phyloP scores from a whole-genome alignment of 2,888 invertebrate species.

The Erebia epiphron region DNA sequence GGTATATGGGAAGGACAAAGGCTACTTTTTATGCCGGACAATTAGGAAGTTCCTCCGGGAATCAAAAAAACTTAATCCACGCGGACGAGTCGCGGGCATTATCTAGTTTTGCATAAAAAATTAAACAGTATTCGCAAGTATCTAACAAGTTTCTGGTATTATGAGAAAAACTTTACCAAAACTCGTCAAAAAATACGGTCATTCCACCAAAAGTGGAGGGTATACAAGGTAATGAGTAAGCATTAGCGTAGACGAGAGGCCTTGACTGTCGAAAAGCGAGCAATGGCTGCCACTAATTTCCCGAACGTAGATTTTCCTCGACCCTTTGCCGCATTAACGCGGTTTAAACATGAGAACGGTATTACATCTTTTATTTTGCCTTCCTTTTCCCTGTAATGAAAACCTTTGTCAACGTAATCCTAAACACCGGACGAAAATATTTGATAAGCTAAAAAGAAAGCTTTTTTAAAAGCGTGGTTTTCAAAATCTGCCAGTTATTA shows the following conservation, averaged over 20 bases:
- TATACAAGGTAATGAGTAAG: slow-evolving; percentile 18
- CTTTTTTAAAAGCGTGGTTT: slow-evolving; percentile 5
- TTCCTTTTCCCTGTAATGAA: slow-evolving; percentile 61
- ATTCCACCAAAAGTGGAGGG: not conserved
- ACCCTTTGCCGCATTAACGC: slow-evolving; percentile 62
- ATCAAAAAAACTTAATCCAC: no score
- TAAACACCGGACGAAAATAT: slow-evolving; percentile 28
- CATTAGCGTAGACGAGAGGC: slow-evolving; percentile 27
- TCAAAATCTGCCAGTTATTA: not conserved
- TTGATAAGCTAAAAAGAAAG: slow-evolving; percentile 22
- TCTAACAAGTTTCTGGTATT: not conserved
- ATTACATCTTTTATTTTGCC: slow-evolving; percentile 59
- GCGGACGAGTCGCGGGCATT: no score
- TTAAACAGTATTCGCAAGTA: not conserved
- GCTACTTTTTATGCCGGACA: no score
- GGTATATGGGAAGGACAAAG: no score
- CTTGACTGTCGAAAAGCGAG: slow-evolving; percentile 35
- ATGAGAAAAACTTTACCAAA: not conserved
- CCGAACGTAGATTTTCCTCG: slow-evolving; percentile 57
- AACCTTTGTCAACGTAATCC: slow-evolving; percentile 53
- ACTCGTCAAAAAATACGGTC: not conserved
- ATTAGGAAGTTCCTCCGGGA: no score
- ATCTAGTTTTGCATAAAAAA: not conserved
- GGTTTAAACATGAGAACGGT: slow-evolving; percentile 61
- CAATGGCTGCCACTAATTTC: slow-evolving; percentile 53